phyloP scores from a whole-genome alignment of 2,888 invertebrate species.

The Maniola hyperantus region DNA sequence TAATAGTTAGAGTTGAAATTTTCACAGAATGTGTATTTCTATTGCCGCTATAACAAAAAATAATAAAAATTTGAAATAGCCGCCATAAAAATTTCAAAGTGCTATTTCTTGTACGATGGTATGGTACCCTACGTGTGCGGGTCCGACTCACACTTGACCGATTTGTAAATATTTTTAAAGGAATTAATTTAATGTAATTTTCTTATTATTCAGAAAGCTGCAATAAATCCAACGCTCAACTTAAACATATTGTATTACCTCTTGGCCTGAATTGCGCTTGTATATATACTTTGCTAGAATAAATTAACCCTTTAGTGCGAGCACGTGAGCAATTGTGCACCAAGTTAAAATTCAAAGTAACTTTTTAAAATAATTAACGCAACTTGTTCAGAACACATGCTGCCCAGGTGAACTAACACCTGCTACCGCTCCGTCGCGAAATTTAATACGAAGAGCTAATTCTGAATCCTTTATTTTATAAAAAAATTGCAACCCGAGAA shows the following conservation, averaged over 20 bases:
- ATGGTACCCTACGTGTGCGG: no score
- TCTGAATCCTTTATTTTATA: constrained; percentile 49
- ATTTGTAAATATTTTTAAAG: background rate
- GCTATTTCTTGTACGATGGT: no score
- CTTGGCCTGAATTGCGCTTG: constrained; percentile 18
- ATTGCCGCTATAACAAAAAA: no score
- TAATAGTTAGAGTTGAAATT: no score
- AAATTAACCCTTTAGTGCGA: constrained; percentile 28
- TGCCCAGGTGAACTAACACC: constrained; percentile 75
- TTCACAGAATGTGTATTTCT: no score
- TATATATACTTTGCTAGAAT: constrained; percentile 20
- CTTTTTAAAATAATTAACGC: constrained; percentile 59
- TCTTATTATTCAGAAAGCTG: constrained; percentile 11
- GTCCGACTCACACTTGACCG: no score
- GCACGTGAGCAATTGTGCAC: constrained; percentile 39
- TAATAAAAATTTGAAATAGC: no score
- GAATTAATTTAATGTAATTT: background rate
- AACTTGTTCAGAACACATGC: constrained; percentile 67
- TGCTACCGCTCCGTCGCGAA: constrained; percentile 68
- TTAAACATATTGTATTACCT: constrained; percentile 22
- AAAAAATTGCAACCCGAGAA: constrained; percentile 69
- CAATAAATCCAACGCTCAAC: constrained; percentile 14
- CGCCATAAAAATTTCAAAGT: no score
- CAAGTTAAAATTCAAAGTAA: constrained; percentile 25
- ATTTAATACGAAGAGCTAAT: constrained; percentile 73